Conservation (phyloP, 2,113 vertebrate genomes). For the Furnarius figulus region DNA sequence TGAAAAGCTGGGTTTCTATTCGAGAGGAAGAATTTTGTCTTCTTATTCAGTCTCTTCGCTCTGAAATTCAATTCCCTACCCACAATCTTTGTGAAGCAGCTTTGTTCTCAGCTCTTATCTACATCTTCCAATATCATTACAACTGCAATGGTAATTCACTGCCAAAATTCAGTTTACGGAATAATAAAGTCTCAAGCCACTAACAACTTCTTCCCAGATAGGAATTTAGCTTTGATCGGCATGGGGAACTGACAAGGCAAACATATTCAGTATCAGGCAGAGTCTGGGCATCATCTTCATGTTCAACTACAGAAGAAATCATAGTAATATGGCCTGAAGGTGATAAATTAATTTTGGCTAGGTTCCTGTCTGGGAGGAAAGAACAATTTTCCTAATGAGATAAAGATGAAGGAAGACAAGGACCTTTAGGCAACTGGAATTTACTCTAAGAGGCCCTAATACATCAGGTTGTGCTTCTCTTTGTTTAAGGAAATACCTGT, state of each 20-base stretch:
- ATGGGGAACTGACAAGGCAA: background rate
- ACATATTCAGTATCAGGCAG: background rate
- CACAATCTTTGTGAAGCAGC: background rate
- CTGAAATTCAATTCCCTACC: background rate
- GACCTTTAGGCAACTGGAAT: conserved; percentile 28
- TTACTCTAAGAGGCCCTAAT: background rate
- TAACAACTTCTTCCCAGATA: background rate
- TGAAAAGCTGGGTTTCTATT: background rate
- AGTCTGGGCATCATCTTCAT: background rate
- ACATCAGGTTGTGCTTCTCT: conserved; percentile 38
- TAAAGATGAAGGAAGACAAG: conserved; percentile 49
- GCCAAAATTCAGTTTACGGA: background rate
- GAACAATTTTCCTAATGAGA: conserved; percentile 56
- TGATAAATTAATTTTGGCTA: conserved; percentile 60
- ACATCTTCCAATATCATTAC: background rate
- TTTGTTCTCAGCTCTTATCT: conserved; percentile 9
- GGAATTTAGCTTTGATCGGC: conserved; percentile 2
- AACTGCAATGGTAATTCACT: background rate
- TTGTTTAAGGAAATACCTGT: conserved; percentile 43
- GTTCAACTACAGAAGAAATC: conserved; percentile 47
- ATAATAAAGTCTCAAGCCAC: background rate
- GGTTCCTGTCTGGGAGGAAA: conserved; percentile 26
- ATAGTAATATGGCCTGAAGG: conserved; percentile 36
- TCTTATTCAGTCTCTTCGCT: background rate
- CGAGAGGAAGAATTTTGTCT: background rate